Evolutionary conservation across 2,113 vertebrate genomes (phyloP), one percentile per base, ranked within the genome.

Genomic region (Sorex araneus): DNA sequence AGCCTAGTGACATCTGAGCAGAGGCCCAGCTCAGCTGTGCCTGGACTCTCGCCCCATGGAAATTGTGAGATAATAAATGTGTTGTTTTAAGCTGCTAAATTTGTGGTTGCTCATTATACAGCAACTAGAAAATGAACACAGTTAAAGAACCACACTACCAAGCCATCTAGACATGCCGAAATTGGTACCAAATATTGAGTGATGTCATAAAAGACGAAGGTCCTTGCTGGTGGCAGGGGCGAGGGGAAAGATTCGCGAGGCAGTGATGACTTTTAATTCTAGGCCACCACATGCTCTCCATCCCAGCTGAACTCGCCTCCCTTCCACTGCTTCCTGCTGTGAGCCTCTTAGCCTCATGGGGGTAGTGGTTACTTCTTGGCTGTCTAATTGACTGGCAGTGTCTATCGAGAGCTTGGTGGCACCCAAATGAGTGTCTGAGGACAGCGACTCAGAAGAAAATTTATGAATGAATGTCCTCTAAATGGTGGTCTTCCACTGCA

Each of bases 41-140:
- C 89, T 85, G 63, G 83, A 87, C 13, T 84, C 36, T 15, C 76
- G 82, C 74, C 87, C 78, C 66, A 21, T 91, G 87, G 92, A 94
- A 95, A 93, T 21, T 94, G 36, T 89, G 92, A 94, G 70, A 66
- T 79, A 73, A 87, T 64, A 69, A 83, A 74, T 2, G 1, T 91
- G 77, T 89, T 92, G 84, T 89, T 79, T 84, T 91, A 92, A 95
- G 92, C 47, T 67, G 82, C 64, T 66, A 60, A 34, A 15, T 83
- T 36, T 87, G 66, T 70, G 87, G 60, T 69, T 64, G 57, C 81
- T 84, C 81, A 36, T 92, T 82, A 78, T 34, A 47, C 1, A 78
- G 81, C 81, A 84, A 87, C 18, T 73, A 95, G 93, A 80, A 94
- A 84, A 87, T 0, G 0, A 67, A 66, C 64, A 18, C 8, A 27